Evolutionary conservation across 2,113 vertebrate species (phyloP).

Genomic region (Camelus bactrianus): DNA sequence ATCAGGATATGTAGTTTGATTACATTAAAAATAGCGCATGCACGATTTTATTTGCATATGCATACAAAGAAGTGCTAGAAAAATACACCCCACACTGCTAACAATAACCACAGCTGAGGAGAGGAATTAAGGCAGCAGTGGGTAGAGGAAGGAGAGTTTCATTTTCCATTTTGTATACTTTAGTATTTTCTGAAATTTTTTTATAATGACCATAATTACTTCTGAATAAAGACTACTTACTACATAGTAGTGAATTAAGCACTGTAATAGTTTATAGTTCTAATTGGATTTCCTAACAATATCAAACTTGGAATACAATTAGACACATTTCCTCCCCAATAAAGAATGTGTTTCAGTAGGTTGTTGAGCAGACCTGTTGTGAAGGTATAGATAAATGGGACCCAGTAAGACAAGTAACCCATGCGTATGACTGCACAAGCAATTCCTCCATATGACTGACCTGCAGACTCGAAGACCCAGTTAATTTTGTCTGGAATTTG

Average conservation of each 20-base stretch:
- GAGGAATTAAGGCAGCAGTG: not conserved
- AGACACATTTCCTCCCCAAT: not conserved
- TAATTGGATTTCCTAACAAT: not conserved
- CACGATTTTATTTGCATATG: not conserved
- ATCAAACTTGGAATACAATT: slow-evolving; percentile 38
- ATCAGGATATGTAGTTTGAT: not conserved
- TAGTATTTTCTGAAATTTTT: slow-evolving; percentile 6
- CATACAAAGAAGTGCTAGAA: not conserved
- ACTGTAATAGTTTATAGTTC: not conserved
- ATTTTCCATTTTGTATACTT: slow-evolving; percentile 23
- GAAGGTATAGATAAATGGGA: not conserved
- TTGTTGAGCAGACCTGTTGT: not conserved
- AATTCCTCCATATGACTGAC: not conserved
- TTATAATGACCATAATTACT: not conserved
- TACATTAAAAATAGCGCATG: slow-evolving; percentile 49
- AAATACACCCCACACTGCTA: not conserved
- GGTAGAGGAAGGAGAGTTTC: not conserved
- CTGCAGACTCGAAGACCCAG: not conserved
- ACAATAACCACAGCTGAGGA: not conserved
- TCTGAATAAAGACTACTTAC: slow-evolving; percentile 3
- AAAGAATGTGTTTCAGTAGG: not conserved
- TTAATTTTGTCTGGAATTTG: not conserved
- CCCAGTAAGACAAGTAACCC: fast-evolving
- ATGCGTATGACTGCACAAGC: not conserved
- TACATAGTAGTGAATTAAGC: not conserved